phyloP scores from a whole-genome alignment of 2,113 vertebrate species.

The Pteropus alecto region DNA sequence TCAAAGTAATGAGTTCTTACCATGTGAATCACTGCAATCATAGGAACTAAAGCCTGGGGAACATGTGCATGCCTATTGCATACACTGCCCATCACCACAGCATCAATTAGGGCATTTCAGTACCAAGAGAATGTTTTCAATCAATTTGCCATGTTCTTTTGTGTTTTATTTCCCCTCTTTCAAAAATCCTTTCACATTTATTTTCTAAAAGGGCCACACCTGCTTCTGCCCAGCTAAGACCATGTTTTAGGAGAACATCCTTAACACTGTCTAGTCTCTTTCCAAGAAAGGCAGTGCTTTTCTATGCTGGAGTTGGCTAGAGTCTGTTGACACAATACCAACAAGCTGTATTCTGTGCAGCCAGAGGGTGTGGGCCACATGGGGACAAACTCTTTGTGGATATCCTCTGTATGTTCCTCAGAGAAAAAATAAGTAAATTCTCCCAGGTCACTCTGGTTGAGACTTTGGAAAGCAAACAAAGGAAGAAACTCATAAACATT shows the following conservation, averaged over 20 bases:
- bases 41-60: slow-evolving; percentile 90
- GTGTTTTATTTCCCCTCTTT: slow-evolving; percentile 79
- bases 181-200: slow-evolving; percentile 91
- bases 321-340: slow-evolving; percentile 80
- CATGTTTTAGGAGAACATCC: slow-evolving; percentile 92
- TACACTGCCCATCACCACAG: slow-evolving; percentile 89
- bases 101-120: slow-evolving; percentile 90
- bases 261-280: slow-evolving; percentile 74
- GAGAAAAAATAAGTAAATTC: slow-evolving; percentile 91
- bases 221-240: slow-evolving; percentile 86
- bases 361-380: slow-evolving; percentile 91
- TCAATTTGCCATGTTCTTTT: slow-evolving; percentile 55
- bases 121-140: slow-evolving; percentile 77
- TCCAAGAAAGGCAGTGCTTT: slow-evolving; percentile 78
- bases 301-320: slow-evolving; percentile 88
- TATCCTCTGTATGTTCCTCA: slow-evolving; percentile 86
- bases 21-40: slow-evolving; percentile 88
- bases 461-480: slow-evolving; percentile 79
- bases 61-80: slow-evolving; percentile 90
- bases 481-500: slow-evolving; percentile 76
- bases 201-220: slow-evolving; percentile 91
- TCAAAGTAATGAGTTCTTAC: slow-evolving; percentile 67
- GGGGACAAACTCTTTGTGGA: slow-evolving; percentile 72
- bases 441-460: slow-evolving; percentile 84
- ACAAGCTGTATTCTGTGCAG: slow-evolving; percentile 78